Evolutionary conservation across 2,888 invertebrate genomes (phyloP).

Genomic region (Drosophila meridiana): DNA sequence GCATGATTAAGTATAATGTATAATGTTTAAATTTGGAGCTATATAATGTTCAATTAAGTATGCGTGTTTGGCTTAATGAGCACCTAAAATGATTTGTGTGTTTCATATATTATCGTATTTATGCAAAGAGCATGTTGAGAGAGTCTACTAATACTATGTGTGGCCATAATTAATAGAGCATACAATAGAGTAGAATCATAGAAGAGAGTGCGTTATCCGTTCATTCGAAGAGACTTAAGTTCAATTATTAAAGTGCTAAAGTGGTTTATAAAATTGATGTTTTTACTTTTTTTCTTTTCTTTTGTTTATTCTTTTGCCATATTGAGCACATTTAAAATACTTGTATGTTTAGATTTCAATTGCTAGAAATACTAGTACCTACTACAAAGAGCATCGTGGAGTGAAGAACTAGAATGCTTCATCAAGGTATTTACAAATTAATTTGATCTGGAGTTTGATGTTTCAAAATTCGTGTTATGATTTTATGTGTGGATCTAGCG

Average conservation of each 20-base stretch:
- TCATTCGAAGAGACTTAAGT: conserved; percentile 24
- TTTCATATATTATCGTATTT: conserved; percentile 42
- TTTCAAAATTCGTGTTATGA: conserved; percentile 13
- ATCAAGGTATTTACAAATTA: conserved; percentile 71
- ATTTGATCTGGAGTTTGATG: conserved; percentile 28
- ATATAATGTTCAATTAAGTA: conserved; percentile 51
- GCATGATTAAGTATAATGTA: conserved; percentile 62
- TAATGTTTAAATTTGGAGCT: conserved; percentile 61
- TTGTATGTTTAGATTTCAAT: conserved; percentile 65
- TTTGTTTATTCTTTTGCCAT: conserved; percentile 31
- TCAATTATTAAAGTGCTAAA: conserved; percentile 52
- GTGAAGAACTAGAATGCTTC: conserved; percentile 68
- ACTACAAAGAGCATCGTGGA: conserved; percentile 68
- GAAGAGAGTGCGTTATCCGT: conserved; percentile 37
- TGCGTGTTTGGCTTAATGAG: conserved; percentile 61
- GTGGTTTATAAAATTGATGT: conserved; percentile 33
- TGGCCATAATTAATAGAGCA: conserved; percentile 38
- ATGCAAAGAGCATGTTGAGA: conserved; percentile 61
- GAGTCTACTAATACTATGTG: conserved; percentile 52
- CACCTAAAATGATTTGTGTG: conserved; percentile 59
- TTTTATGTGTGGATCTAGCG: conserved; percentile 8
- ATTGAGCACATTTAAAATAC: conserved; percentile 78
- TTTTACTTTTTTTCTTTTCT: not conserved
- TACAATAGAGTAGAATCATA: conserved; percentile 35
- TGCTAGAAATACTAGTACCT: conserved; percentile 63